Conservation (phyloP, 2,888 invertebrate species). For the Acrocera orbiculus region DNA sequence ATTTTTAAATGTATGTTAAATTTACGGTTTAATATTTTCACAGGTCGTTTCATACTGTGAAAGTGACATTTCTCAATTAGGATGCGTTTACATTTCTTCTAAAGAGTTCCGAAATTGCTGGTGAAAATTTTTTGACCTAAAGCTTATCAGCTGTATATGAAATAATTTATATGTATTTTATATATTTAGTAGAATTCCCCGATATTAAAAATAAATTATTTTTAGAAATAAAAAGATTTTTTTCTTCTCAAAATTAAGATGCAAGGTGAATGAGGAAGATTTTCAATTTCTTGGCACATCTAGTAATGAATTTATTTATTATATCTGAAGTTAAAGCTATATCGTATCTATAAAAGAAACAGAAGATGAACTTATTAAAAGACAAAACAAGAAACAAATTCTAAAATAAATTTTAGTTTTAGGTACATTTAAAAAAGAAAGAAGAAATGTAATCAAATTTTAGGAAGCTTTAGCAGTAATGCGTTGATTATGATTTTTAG, state of each 20-base stretch:
- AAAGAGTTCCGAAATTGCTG: too few species aligned
- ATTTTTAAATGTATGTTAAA: too few species aligned
- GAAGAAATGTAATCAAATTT: constrained; percentile 6
- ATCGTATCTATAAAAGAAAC: constrained; percentile 66
- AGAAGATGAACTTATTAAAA: constrained; percentile 73
- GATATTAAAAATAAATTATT: too few species aligned
- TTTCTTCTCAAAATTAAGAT: constrained; percentile 33
- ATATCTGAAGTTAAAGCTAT: constrained; percentile 64
- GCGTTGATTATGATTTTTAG: constrained; percentile 68
- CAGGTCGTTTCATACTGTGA: too few species aligned
- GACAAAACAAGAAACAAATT: constrained; percentile 33
- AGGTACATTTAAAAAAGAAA: neutral
- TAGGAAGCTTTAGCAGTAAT: constrained; percentile 48
- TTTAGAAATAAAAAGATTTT: too few species aligned
- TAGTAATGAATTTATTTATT: constrained; percentile 55
- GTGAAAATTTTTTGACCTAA: too few species aligned
- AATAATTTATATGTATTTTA: too few species aligned
- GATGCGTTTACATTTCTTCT: too few species aligned
- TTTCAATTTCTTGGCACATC: constrained; percentile 83
- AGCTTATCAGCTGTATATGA: too few species aligned
- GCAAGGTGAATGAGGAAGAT: constrained; percentile 83
- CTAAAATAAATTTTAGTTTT: constrained; percentile 38
- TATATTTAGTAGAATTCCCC: too few species aligned
- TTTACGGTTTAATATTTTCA: too few species aligned
- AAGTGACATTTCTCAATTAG: too few species aligned